Evolutionary conservation across 2,888 invertebrate species (phyloP).

Genomic region (Drymonia ruficornis): DNA sequence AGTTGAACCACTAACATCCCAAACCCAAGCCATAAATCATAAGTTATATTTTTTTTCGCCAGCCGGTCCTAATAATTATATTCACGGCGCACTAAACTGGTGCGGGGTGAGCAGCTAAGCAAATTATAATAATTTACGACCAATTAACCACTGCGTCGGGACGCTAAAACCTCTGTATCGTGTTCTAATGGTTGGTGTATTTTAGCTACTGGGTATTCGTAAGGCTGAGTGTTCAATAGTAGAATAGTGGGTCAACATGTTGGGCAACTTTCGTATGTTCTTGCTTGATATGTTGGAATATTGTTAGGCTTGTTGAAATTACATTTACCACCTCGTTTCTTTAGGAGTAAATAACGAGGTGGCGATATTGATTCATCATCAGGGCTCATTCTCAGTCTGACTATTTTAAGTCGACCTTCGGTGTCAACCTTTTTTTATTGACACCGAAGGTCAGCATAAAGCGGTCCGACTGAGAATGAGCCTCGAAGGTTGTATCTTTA

Average conservation of each 20-base stretch:
- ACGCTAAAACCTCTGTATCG: constrained; percentile 54
- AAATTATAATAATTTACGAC: constrained; percentile 73
- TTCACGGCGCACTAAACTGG: constrained; percentile 48
- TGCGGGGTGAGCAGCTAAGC: constrained; percentile 57
- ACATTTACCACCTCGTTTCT: no score
- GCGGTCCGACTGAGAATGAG: no score
- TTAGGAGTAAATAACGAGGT: no score
- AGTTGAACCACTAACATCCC: constrained; percentile 1
- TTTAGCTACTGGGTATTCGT: constrained; percentile 59
- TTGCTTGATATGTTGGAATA: no score
- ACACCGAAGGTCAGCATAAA: no score
- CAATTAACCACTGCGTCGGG: constrained; percentile 61
- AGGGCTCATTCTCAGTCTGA: no score
- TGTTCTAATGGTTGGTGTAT: constrained; percentile 57
- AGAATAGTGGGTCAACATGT: neutral
- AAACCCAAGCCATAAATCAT: constrained; percentile 30
- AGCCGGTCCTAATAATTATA: constrained; percentile 51
- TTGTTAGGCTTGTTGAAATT: no score
- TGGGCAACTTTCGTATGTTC: no score
- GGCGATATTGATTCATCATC: no score
- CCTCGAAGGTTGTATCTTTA: no score
- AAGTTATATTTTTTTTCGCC: constrained; percentile 46
- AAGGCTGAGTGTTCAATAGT: constrained; percentile 16
- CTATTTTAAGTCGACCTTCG: no score
- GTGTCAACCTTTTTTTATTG: no score